phyloP scores from a whole-genome alignment of 1,140 invertebrate species.

The Drosophila eugracilis region DNA sequence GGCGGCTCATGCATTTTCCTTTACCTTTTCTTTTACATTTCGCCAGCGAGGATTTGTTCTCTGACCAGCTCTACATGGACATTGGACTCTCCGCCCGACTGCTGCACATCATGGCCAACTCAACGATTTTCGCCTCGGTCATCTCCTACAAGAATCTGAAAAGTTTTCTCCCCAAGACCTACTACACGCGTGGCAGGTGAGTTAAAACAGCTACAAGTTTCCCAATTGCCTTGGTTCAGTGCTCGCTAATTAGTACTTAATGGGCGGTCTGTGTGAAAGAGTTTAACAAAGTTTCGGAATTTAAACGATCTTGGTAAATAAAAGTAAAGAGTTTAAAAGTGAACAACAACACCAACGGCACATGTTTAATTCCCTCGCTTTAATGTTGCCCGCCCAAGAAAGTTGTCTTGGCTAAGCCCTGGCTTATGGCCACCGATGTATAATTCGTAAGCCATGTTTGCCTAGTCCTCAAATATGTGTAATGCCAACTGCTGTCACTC shows the following conservation, averaged over 20 bases:
- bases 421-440: conserved; percentile 37
- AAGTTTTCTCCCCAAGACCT: conserved; percentile 86
- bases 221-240: neutral
- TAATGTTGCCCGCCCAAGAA: conserved; percentile 5
- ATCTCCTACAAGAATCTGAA: conserved; percentile 86
- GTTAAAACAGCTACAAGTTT: conserved; percentile 1
- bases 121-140: conserved; percentile 84
- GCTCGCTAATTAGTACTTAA: conserved; percentile 27
- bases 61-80: conserved; percentile 84
- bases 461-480: conserved; percentile 41
- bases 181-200: conserved; percentile 85
- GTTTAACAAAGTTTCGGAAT: conserved; percentile 7
- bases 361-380: conserved; percentile 23
- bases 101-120: conserved; percentile 81
- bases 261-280: neutral
- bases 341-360: too few relatives aligned
- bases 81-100: conserved; percentile 75
- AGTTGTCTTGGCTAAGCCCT: conserved; percentile 28
- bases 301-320: conserved; percentile 12
- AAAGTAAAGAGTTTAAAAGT: neutral
- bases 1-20: conserved; percentile 20
- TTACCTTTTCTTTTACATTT: neutral
- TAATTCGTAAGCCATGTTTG: conserved; percentile 35
- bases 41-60: conserved; percentile 81
- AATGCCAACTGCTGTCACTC: conserved; percentile 61